Percentiles rank a stretch among this genome's conserved stretches.
Evolutionary conservation across 2,888 invertebrate genomes (phyloP).

Genomic region (Watsonalla binaria): DNA sequence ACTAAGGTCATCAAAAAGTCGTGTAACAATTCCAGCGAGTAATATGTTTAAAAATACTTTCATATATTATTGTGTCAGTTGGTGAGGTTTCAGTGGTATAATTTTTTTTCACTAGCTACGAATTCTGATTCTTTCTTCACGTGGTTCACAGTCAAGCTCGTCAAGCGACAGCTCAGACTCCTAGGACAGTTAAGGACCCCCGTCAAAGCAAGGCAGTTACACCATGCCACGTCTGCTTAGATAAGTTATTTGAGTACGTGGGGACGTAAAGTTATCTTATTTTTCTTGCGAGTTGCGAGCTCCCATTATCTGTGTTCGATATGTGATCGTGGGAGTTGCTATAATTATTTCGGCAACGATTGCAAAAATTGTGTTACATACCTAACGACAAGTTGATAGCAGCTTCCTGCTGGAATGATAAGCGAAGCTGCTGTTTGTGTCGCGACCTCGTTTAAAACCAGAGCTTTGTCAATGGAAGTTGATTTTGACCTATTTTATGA

Average conservation of each 20-base stretch:
- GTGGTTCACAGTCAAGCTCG: too few species aligned
- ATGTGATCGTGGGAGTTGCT: constrained; percentile 53
- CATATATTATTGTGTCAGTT: too few species aligned
- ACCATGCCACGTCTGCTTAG: too few species aligned
- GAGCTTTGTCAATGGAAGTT: constrained; percentile 70
- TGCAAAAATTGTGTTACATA: constrained; percentile 75
- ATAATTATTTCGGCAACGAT: constrained; percentile 75
- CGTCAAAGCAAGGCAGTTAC: too few species aligned
- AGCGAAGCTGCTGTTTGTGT: constrained; percentile 55
- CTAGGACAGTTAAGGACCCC: too few species aligned
- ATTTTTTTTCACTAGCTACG: too few species aligned
- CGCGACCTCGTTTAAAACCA: constrained; percentile 60
- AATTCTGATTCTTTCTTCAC: too few species aligned
- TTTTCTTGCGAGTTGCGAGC: neutral
- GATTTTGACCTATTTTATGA: constrained; percentile 72
- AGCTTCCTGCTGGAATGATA: constrained; percentile 67
- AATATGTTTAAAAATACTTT: too few species aligned
- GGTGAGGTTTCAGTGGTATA: too few species aligned
- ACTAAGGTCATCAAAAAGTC: too few species aligned
- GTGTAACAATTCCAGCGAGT: too few species aligned
- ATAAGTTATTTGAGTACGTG: neutral
- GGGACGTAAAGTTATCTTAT: neutral
- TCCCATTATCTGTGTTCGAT: constrained; percentile 28
- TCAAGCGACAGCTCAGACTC: too few species aligned
- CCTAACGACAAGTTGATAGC: constrained; percentile 74